Percentiles rank a stretch among this genome's conserved stretches.
These are phyloP conservation scores for Theristicus caerulescens DNA, from an alignment of 2,113 vertebrate genomes.

Conservation along the genomic window DNA sequence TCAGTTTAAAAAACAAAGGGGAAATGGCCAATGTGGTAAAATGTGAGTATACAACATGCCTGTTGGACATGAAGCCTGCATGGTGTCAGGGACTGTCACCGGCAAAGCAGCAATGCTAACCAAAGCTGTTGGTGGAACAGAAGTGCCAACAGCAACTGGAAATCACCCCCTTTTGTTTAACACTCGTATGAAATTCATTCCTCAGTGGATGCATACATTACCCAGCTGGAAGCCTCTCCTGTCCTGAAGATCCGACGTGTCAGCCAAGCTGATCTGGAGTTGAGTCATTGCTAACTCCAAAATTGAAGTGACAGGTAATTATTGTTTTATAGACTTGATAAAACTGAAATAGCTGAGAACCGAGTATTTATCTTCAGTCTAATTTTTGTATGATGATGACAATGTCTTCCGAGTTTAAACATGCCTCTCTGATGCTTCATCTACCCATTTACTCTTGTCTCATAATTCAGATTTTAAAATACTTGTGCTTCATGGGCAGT, in stretches of 20 bases:
- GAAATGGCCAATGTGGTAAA: neutral
- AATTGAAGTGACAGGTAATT: neutral
- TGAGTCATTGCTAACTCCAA: neutral
- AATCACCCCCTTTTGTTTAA: neutral
- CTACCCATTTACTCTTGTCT: neutral
- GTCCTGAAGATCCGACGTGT: neutral
- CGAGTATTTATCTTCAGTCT: neutral
- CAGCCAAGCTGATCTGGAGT: neutral
- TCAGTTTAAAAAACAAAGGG: neutral
- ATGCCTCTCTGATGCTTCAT: neutral
- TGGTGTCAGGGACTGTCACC: neutral
- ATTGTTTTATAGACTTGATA: neutral
- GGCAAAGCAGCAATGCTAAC: fast-evolving
- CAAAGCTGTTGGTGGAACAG: neutral
- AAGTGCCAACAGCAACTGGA: neutral
- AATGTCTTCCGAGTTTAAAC: fast-evolving
- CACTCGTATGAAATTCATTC: fast-evolving
- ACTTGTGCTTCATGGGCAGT: neutral
- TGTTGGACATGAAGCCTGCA: fast-evolving
- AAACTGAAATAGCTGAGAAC: neutral
- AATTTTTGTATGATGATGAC: fast-evolving
- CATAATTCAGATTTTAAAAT: neutral
- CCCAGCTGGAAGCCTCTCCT: neutral
- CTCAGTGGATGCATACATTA: neutral
- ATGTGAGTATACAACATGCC: neutral